Base-by-base conservation (phyloP, 2,888 invertebrate species). In the Invenusta paracnida region DNA sequence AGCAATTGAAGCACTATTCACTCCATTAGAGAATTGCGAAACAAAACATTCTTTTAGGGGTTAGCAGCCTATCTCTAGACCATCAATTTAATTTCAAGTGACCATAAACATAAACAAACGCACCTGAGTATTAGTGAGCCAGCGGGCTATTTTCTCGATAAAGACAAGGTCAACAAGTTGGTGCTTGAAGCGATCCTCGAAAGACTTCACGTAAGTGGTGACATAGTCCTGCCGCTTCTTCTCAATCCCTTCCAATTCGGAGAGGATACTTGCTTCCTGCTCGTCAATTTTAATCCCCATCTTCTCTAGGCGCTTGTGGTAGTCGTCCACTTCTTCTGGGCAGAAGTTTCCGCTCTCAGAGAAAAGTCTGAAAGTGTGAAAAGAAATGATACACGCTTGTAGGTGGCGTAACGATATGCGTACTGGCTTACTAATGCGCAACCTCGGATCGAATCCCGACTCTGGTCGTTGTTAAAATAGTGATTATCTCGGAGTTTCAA, bases 341-440 rank as follows among this genome's bases (percentile, higher is more conserved):
- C 91, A 91, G 87, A 91, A 91, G 87, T 91, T 91, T 27, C 91
- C 91, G 83, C 91, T 91, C 87, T 91, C 91, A 83, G 91, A 91
- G 88, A 91, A 91, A 28, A 91, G 87, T 87, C 90, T 91, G 87
- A 5, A 85, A 85, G n/a, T n/a, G n/a, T n/a, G n/a, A n/a, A n/a
- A n/a, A n/a, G n/a, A n/a, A n/a, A n/a, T n/a, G n/a, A n/a, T n/a
- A n/a, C n/a, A n/a, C n/a, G n/a, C n/a, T n/a, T n/a, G n/a, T n/a
- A n/a, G n/a, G n/a, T n/a, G n/a, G n/a, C n/a, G n/a, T n/a, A n/a
- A n/a, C n/a, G n/a, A n/a, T n/a, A n/a, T n/a, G n/a, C n/a, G n/a
- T n/a, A n/a, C n/a, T n/a, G n/a, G n/a, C n/a, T n/a, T n/a, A n/a
- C n/a, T n/a, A n/a, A n/a, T n/a, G n/a, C n/a, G n/a, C n/a, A n/a